Evolutionary conservation across 1,140 invertebrate genomes (phyloP).

Genomic region (Thaumatotibia leucotreta): DNA sequence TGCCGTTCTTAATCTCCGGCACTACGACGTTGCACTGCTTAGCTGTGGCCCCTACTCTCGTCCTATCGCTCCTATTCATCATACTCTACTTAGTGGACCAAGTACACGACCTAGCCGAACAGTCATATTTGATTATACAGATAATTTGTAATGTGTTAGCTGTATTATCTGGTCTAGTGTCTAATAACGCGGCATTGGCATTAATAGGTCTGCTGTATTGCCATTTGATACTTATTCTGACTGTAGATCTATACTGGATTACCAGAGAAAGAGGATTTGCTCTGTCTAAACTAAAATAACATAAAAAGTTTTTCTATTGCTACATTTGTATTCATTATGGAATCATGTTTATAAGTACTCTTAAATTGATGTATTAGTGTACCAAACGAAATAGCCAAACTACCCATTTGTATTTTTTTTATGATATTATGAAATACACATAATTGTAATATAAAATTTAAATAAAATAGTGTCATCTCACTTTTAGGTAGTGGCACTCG

Average conservation of each 20-base stretch:
- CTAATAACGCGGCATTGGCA: background rate
- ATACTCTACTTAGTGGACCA: conserved; percentile 64
- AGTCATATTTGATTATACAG: conserved; percentile 49
- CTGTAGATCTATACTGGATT: conserved; percentile 55
- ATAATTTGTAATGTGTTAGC: conserved; percentile 37
- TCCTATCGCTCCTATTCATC: conserved; percentile 57
- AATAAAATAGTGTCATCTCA: conserved; percentile 32
- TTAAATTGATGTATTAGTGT: background rate
- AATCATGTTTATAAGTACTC: too few species aligned
- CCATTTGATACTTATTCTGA: conserved; percentile 51
- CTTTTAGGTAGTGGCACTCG: conserved; percentile 68
- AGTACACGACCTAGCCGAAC: conserved; percentile 59
- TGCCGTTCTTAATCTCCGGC: conserved; percentile 49
- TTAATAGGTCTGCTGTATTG: conserved; percentile 46
- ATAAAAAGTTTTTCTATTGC: background rate
- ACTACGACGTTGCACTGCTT: conserved; percentile 50
- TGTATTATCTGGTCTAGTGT: conserved; percentile 15
- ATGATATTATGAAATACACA: background rate
- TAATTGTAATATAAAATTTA: background rate
- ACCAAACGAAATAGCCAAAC: background rate
- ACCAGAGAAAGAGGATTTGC: conserved; percentile 51
- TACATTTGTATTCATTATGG: background rate
- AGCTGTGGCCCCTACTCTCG: conserved; percentile 52
- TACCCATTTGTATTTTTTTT: background rate
- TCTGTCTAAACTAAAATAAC: conserved; percentile 22